phyloP scores from a whole-genome alignment of 2,888 invertebrate genomes.

The Nymphalis urticae region DNA sequence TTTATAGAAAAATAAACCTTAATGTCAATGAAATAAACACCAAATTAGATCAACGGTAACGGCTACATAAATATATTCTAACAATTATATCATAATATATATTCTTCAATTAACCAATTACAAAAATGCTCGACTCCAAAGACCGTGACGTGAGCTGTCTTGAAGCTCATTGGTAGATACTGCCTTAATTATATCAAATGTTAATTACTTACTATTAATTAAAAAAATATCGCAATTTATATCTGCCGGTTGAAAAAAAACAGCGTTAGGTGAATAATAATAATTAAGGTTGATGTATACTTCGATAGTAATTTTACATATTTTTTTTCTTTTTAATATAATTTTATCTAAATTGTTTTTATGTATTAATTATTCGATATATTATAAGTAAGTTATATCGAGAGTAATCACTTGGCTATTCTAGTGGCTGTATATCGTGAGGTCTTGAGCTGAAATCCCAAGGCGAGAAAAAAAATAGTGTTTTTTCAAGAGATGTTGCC shows the following conservation, averaged over 20 bases:
- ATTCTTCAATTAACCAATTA: slow-evolving; percentile 8
- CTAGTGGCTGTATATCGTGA: too few species aligned
- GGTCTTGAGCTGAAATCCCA: too few species aligned
- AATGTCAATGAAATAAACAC: neutral
- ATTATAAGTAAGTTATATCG: too few species aligned
- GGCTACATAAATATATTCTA: neutral
- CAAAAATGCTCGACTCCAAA: slow-evolving; percentile 4
- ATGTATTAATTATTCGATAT: neutral
- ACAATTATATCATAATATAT: neutral
- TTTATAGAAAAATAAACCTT: neutral
- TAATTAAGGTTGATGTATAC: neutral
- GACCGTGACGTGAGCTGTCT: neutral
- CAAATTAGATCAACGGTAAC: neutral
- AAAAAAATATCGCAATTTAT: slow-evolving; percentile 13
- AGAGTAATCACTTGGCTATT: too few species aligned
- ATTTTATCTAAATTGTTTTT: neutral
- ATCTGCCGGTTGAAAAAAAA: slow-evolving; percentile 5
- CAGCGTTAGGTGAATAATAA: slow-evolving; percentile 2
- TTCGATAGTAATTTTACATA: neutral
- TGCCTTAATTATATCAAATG: neutral
- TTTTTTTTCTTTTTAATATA: neutral
- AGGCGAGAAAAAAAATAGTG: too few species aligned
- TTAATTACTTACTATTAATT: slow-evolving; percentile 13
- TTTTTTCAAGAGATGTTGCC: too few species aligned
- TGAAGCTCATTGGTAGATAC: slow-evolving; percentile 9